phyloP scores from a whole-genome alignment of 2,888 invertebrate species.

The Patella depressa region DNA sequence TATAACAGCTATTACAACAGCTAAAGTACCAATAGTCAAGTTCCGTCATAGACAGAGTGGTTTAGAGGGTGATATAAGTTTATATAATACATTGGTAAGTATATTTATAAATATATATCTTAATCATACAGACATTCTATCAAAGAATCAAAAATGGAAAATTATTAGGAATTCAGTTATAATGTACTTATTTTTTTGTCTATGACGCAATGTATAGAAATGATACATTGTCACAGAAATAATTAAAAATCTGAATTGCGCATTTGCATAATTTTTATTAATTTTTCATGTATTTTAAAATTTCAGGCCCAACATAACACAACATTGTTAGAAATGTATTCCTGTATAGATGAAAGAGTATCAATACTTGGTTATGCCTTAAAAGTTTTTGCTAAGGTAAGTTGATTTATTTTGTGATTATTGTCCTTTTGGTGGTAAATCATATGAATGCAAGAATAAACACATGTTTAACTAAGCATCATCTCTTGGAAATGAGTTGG shows the following conservation, averaged over 20 bases:
- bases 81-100: constrained; percentile 75
- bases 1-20: constrained; percentile 74
- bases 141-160: too few relatives aligned
- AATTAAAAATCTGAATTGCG: too few relatives aligned
- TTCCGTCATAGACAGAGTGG: constrained; percentile 71
- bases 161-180: neutral
- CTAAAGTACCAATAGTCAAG: constrained; percentile 78
- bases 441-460: neutral
- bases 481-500: too few relatives aligned
- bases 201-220: neutral
- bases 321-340: constrained; percentile 73
- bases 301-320: constrained; percentile 75
- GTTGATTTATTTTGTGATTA: neutral
- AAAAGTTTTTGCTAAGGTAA: constrained; percentile 75
- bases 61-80: constrained; percentile 76
- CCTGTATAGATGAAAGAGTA: constrained; percentile 74
- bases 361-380: constrained; percentile 73
- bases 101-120: neutral
- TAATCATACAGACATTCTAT: neutral
- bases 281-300: neutral
- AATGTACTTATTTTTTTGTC: neutral
- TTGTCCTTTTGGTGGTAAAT: neutral
- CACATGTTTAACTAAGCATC: too few relatives aligned
- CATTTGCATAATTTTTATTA: neutral
- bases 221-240: neutral